phyloP scores from a whole-genome alignment of 1,140 invertebrate species.

The Magallana ariakensis region DNA sequence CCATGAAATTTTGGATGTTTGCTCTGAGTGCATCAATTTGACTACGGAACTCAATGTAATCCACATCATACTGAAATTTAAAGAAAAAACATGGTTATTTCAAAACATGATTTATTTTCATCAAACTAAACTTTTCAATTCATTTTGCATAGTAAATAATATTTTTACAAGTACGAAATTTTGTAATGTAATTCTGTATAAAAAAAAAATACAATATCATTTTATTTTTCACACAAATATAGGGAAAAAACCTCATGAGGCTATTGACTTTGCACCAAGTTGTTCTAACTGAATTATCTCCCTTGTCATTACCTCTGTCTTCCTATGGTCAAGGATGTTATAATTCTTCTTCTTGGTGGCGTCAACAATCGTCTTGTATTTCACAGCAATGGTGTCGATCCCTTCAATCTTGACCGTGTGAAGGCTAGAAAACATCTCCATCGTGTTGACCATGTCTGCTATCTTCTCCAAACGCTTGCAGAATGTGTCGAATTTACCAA shows the following conservation, averaged over 20 bases:
- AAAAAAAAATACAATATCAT: no score
- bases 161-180: no score
- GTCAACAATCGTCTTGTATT: constrained; percentile 83
- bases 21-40: constrained; percentile 83
- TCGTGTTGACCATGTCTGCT: constrained; percentile 91
- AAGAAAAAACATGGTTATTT: background rate
- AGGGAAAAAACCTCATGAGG: no score
- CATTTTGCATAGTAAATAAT: no score
- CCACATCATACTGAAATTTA: constrained; percentile 86
- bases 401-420: constrained; percentile 79
- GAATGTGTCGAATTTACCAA: constrained; percentile 97
- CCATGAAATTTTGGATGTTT: constrained; percentile 79
- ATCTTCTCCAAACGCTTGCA: constrained; percentile 93
- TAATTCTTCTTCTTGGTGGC: constrained; percentile 91
- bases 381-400: constrained; percentile 76
- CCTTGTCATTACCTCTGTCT: constrained; percentile 83
- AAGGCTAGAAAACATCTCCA: constrained; percentile 83
- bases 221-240: no score
- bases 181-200: no score
- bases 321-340: constrained; percentile 94
- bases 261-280: no score
- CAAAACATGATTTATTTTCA: background rate
- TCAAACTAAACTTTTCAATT: background rate
- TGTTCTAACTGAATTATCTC: background rate
- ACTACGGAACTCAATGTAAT: constrained; percentile 89